Evolutionary conservation across 2,888 invertebrate genomes (phyloP).

Genomic region (Sericinus montela): DNA sequence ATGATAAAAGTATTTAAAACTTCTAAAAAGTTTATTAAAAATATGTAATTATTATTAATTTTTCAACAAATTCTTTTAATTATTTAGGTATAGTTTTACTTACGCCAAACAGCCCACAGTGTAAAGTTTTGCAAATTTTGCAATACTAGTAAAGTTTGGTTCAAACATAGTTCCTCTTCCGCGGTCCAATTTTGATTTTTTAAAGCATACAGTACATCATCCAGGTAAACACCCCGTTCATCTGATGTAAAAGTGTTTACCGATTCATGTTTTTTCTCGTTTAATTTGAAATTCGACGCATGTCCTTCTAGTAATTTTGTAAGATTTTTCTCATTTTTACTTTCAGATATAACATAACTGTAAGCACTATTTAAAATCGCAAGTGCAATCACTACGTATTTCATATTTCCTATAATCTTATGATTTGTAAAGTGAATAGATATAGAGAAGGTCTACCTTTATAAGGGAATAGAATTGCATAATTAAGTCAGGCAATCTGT

Average conservation of each 20-base stretch:
- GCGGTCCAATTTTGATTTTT: slow-evolving; percentile 56
- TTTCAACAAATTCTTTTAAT: too few species aligned
- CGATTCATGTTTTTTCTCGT: slow-evolving; percentile 26
- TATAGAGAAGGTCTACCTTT: slow-evolving; percentile 30
- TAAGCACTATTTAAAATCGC: slow-evolving; percentile 23
- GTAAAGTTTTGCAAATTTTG: slow-evolving; percentile 71
- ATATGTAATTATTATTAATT: too few species aligned
- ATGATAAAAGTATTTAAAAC: too few species aligned
- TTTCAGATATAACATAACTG: slow-evolving; percentile 22
- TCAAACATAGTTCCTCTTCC: slow-evolving; percentile 53
- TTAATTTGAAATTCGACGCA: slow-evolving; percentile 18
- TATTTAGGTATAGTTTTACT: slow-evolving; percentile 35
- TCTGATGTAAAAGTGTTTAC: slow-evolving; percentile 28
- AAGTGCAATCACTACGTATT: slow-evolving; percentile 27
- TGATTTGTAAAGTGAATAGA: slow-evolving; percentile 37
- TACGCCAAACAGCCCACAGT: slow-evolving; percentile 79
- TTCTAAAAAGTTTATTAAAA: too few species aligned
- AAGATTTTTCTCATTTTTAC: slow-evolving; percentile 18
- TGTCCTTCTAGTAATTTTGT: background rate
- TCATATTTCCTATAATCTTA: slow-evolving; percentile 31
- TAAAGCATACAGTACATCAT: slow-evolving; percentile 57
- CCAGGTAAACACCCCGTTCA: slow-evolving; percentile 50
- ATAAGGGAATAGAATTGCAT: slow-evolving; percentile 44
- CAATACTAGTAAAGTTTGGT: slow-evolving; percentile 51
- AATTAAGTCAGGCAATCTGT: slow-evolving; percentile 38